Conservation (phyloP, 2,888 invertebrate species). For the Leucophenga maculata region DNA sequence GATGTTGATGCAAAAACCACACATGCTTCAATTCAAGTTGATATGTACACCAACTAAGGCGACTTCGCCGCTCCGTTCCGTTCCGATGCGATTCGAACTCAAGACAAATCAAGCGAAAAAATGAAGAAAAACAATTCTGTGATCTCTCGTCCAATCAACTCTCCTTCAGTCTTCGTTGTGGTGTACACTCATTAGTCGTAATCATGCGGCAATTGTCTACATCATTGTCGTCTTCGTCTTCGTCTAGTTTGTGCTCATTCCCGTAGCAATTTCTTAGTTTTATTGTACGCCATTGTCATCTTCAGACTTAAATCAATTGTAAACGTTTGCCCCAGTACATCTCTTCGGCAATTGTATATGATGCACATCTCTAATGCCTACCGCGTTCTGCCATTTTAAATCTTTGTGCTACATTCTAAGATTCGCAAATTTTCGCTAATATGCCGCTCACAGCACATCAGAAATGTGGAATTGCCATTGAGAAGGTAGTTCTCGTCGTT, state of each 20-base stretch:
- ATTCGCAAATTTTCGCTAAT: slow-evolving; percentile 21
- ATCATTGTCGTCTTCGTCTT: slow-evolving; percentile 56
- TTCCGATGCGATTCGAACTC: too few relatives aligned
- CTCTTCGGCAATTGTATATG: not conserved
- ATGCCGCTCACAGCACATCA: not conserved
- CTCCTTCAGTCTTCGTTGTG: slow-evolving; percentile 42
- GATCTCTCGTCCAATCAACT: slow-evolving; percentile 20
- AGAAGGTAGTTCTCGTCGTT: not conserved
- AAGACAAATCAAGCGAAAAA: too few relatives aligned
- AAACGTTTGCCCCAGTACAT: not conserved
- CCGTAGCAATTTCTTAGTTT: slow-evolving; percentile 36
- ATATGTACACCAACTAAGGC: slow-evolving; percentile 2
- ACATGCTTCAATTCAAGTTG: slow-evolving; percentile 5
- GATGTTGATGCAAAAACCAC: slow-evolving; percentile 21
- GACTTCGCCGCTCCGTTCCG: not conserved
- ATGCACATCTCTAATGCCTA: not conserved
- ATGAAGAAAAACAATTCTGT: not conserved
- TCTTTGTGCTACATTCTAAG: slow-evolving; percentile 22
- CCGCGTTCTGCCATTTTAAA: not conserved
- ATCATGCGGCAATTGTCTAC: slow-evolving; percentile 61
- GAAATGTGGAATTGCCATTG: slow-evolving; percentile 16
- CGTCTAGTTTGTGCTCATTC: slow-evolving; percentile 28
- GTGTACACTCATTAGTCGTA: slow-evolving; percentile 53
- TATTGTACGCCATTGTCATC: slow-evolving; percentile 3
- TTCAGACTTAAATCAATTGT: slow-evolving; percentile 15